A percentile compares a stretch with the other conserved stretches of the same genome.
phyloP scores from a whole-genome alignment of 23 tunicate species.

The Aplidium turbinatum region DNA sequence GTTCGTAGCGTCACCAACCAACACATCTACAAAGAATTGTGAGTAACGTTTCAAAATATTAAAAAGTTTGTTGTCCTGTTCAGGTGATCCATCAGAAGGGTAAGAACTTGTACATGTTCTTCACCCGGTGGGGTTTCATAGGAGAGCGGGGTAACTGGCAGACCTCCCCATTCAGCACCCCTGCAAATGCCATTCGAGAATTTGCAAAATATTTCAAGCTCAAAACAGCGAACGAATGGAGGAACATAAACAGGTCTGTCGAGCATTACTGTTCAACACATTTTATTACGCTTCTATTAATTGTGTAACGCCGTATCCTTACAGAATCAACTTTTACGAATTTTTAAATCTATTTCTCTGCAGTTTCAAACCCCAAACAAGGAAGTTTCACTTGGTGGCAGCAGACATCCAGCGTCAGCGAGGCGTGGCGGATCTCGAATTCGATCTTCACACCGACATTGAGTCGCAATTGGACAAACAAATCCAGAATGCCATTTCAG shows the following conservation, averaged over 20 bases:
- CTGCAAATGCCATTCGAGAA: conserved; percentile 88
- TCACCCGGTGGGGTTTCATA: conserved; percentile 90
- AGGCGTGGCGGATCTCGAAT: conserved; percentile 93
- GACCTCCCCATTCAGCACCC: conserved; percentile 94
- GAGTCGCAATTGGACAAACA: conserved; percentile 59
- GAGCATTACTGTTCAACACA: neutral
- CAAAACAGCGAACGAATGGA: conserved; percentile 99
- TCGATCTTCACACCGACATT: conserved; percentile 89
- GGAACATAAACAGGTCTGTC: conserved; percentile 68
- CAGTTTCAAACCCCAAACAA: conserved; percentile 94
- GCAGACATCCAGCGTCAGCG: conserved; percentile 78
- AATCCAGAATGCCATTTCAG: conserved; percentile 60
- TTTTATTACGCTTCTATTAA: neutral
- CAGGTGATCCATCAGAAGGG: conserved; percentile 96
- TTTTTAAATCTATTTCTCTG: too few species aligned
- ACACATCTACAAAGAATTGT: too few species aligned
- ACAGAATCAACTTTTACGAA: too few species aligned
- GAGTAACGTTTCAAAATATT: too few species aligned
- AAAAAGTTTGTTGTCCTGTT: too few species aligned
- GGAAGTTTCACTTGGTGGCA: conserved; percentile 92
- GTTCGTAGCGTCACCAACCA: too few species aligned
- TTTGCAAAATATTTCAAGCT: conserved; percentile 91
- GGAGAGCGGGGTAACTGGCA: conserved; percentile 97
- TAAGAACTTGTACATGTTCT: conserved; percentile 85
- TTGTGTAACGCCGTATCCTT: neutral